Base-by-base conservation (phyloP, 2,888 invertebrate genomes). In the Cremastinae sp. region DNA sequence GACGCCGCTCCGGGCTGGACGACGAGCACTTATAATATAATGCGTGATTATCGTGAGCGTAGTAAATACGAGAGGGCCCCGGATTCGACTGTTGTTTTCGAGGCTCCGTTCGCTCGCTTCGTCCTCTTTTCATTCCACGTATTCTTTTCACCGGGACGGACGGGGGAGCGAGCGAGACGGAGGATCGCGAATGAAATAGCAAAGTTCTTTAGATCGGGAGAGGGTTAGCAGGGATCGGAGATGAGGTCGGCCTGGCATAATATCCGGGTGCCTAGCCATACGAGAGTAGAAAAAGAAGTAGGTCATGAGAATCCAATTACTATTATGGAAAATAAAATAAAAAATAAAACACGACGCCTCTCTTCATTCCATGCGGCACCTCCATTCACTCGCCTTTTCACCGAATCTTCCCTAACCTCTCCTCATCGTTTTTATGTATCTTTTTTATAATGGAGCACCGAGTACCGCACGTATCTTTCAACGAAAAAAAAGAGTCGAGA, bases 1-100 rank as follows among this genome's bases (percentile, higher is more conserved):
- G 94, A 83, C 91, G 92, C 92, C 92, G 93, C 68, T 93, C 89
- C 5, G 91, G 92, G 83, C 92, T 62, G 68, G 71, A 62, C 64
- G 74, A 75, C 69, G 71, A 70, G 74, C 74, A 69, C 74, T 70
- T 74, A 78, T 78, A 75, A 70, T 79, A 78, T 79, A 79, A 80
- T 78, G 74, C 79, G 74, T 74, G 80, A 80, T 80, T 79, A 79
- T 78, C 80, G 72, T 66, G 76, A 78, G 78, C 78, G 76, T 79
- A 75, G 78, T 78, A 79, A 80, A 80, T 79, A 80, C 76, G 78
- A 76, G 72, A 79, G 75, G 75, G 72, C 73, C 76, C 71, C 65
- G 74, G 69, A 77, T 72, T 70, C 78, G 72, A 74, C 74, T 75
- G 75, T 78, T 47, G 58, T 62, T 71, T 70, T 74, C 66, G 74